phyloP scores from a whole-genome alignment of 2,888 invertebrate species.

The Syrphus vitripennis region DNA sequence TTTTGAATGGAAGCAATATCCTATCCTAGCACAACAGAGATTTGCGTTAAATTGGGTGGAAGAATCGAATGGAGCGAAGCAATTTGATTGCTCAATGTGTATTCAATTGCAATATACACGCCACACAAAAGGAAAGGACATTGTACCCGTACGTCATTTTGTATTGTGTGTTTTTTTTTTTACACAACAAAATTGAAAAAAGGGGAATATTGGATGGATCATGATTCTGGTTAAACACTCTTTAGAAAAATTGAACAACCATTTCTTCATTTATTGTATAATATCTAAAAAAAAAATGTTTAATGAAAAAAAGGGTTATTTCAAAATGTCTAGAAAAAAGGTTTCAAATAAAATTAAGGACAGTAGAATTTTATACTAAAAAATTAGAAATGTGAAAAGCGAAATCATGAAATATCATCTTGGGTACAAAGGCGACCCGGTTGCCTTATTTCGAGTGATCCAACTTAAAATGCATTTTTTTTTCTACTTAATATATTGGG shows the following conservation, averaged over 20 bases:
- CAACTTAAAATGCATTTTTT: too few species aligned
- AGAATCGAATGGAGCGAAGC: constrained; percentile 67
- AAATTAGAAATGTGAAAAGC: too few species aligned
- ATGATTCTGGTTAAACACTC: not conserved
- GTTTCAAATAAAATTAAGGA: too few species aligned
- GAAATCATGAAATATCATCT: too few species aligned
- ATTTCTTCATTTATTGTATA: not conserved
- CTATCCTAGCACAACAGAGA: constrained; percentile 50
- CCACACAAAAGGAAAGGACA: constrained; percentile 46
- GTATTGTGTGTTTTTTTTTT: constrained; percentile 29
- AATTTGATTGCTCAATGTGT: constrained; percentile 68
- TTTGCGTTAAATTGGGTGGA: constrained; percentile 71
- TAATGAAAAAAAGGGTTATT: too few species aligned
- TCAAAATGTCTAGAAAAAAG: too few species aligned
- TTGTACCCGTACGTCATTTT: constrained; percentile 47
- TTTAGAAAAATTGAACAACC: not conserved
- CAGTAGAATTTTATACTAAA: too few species aligned
- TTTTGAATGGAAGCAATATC: constrained; percentile 33
- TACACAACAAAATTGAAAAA: constrained; percentile 8
- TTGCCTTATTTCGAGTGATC: too few species aligned
- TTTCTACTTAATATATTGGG: too few species aligned
- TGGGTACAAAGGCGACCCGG: too few species aligned
- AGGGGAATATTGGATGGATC: not conserved
- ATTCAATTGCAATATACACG: constrained; percentile 60
- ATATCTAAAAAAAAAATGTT: too few species aligned